These are phyloP conservation scores for Drosophila jambulina DNA, from an alignment of 1,140 invertebrate genomes.

Conservation along the genomic window DNA sequence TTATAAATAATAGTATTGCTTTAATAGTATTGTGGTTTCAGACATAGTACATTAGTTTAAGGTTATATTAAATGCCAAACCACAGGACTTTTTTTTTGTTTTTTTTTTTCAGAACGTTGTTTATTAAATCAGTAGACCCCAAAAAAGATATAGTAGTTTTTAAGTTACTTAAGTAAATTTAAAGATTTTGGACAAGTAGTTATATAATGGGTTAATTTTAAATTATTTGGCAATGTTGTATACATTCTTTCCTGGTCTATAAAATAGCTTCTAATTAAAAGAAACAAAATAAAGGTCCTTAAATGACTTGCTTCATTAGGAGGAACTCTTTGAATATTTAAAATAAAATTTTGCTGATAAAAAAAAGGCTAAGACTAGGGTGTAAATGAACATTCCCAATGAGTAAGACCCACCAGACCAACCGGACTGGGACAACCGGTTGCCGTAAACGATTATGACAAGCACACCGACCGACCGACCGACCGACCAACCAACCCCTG, in stretches of 20 bases:
- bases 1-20: no score
- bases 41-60: no score
- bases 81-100: no score
- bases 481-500: slow-evolving; percentile 12
- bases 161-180: background rate
- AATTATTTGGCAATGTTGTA: background rate
- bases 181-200: no score
- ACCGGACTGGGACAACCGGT: slow-evolving; percentile 60
- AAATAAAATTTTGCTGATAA: no score
- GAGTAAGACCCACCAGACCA: slow-evolving; percentile 9
- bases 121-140: no score
- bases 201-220: no score
- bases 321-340: background rate
- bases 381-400: slow-evolving; percentile 5
- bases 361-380: background rate
- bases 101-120: no score
- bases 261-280: no score
- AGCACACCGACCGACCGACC: background rate
- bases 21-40: no score
- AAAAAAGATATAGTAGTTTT: background rate
- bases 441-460: slow-evolving; percentile 37
- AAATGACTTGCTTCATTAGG: background rate
- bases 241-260: background rate
- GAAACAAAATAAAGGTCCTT: no score
- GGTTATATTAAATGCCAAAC: no score